phyloP scores from a whole-genome alignment of 1,140 invertebrate species.

The Diachasmimorpha longicaudata region DNA sequence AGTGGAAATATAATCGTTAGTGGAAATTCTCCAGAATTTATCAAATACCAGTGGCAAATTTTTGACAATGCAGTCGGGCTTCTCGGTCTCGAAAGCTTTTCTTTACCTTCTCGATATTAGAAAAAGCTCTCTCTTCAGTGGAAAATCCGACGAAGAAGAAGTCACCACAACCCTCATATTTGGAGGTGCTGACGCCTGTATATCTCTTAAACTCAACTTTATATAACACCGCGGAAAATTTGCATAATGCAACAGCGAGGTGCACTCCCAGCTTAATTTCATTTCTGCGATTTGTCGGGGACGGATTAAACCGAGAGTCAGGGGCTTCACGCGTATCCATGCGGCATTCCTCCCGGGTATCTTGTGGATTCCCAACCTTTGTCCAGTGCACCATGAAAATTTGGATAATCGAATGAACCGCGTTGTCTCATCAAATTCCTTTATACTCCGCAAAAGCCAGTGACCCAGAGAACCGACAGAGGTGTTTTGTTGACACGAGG shows the following conservation, averaged over 20 bases:
- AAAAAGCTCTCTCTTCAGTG: too few species aligned
- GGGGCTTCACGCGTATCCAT: not conserved
- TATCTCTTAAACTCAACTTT: slow-evolving; percentile 36
- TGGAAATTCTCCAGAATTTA: too few species aligned
- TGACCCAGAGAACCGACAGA: slow-evolving; percentile 16
- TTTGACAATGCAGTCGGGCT: too few species aligned
- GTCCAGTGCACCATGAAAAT: not conserved
- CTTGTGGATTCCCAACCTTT: not conserved
- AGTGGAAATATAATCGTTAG: too few species aligned
- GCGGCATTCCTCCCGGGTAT: not conserved
- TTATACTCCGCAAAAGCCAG: slow-evolving; percentile 3
- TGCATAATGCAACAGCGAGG: slow-evolving; percentile 42
- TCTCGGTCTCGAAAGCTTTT: too few species aligned
- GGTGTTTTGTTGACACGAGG: not conserved
- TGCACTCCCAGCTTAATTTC: slow-evolving; percentile 33
- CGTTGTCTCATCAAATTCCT: not conserved
- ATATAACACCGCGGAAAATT: slow-evolving; percentile 34
- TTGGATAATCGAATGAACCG: slow-evolving; percentile 23
- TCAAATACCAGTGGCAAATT: too few species aligned
- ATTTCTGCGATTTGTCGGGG: slow-evolving; percentile 32
- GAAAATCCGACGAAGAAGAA: too few species aligned
- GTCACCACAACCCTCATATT: not conserved
- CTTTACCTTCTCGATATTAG: too few species aligned
- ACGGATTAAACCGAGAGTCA: slow-evolving; percentile 22
- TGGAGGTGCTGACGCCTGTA: slow-evolving; percentile 21